phyloP scores from a whole-genome alignment of 2,888 invertebrate genomes.

The Beris morrisii region DNA sequence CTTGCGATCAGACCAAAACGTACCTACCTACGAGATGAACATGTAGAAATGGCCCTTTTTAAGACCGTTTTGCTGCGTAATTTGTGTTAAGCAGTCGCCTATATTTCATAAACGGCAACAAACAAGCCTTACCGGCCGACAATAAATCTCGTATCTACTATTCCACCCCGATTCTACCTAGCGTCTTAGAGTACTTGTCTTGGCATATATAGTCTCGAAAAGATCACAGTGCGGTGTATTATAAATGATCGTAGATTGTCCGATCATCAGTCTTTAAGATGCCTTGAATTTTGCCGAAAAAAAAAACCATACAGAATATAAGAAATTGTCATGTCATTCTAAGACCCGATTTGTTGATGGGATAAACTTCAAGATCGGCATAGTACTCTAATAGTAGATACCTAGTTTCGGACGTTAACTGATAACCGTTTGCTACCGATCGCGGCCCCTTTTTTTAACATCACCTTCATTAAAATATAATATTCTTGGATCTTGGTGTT shows the following conservation, averaged over 20 bases:
- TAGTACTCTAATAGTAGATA: conserved; percentile 19
- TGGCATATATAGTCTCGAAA: conserved; percentile 20
- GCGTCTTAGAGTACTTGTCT: conserved; percentile 12
- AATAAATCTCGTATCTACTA: conserved; percentile 20
- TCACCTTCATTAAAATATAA: background rate
- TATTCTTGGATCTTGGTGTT: background rate
- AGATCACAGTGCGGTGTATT: conserved; percentile 32
- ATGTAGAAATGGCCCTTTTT: conserved; percentile 15
- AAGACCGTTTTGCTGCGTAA: conserved; percentile 51
- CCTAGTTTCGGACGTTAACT: conserved; percentile 21
- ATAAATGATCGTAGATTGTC: conserved; percentile 36
- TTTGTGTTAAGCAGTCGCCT: conserved; percentile 51
- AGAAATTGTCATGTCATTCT: conserved; percentile 28
- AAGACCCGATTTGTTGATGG: conserved; percentile 19
- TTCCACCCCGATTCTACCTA: background rate
- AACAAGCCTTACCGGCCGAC: conserved; percentile 24
- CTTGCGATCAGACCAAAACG: conserved; percentile 2
- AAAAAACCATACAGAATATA: conserved; percentile 29
- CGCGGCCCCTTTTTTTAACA: background rate
- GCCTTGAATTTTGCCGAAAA: conserved; percentile 33
- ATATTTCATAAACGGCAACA: conserved; percentile 18
- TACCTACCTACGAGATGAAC: conserved; percentile 22
- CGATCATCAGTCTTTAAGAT: conserved; percentile 32
- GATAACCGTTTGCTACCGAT: conserved; percentile 37
- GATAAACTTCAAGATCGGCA: conserved; percentile 26